Conservation (phyloP, 2,797 vertebrate species). For the Syngnathus acus region DNA sequence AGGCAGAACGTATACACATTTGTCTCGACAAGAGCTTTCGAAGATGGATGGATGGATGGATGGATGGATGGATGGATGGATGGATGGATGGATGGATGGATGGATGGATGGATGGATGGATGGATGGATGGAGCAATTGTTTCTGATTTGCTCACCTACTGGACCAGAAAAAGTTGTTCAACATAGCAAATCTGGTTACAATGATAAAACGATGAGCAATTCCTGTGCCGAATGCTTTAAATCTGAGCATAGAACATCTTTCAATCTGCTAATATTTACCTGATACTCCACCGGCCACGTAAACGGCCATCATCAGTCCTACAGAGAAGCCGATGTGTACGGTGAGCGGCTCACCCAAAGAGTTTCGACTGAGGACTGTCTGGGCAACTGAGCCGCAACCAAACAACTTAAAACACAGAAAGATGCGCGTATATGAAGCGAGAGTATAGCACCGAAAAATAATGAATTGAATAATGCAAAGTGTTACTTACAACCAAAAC, state of each 20-base stretch:
- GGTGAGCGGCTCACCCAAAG: conserved; percentile 73
- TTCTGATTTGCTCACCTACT: too few relatives aligned
- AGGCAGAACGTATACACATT: too few relatives aligned
- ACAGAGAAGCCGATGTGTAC: conserved; percentile 82
- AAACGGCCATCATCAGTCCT: conserved; percentile 82
- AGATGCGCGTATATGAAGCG: background rate
- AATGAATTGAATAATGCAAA: background rate
- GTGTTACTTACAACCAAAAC: conserved; percentile 85
- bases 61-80: too few relatives aligned
- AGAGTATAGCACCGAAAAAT: background rate
- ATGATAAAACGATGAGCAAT: background rate
- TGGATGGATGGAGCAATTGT: too few relatives aligned
- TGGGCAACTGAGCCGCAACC: conserved; percentile 87
- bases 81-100: too few relatives aligned
- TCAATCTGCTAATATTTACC: conserved; percentile 67
- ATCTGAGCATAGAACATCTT: background rate
- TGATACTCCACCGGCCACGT: conserved; percentile 84
- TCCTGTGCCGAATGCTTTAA: conserved; percentile 1
- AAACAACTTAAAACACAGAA: conserved; percentile 69
- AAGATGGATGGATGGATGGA: too few relatives aligned
- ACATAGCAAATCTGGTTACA: too few relatives aligned
- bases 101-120: too few relatives aligned
- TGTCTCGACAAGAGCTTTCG: too few relatives aligned
- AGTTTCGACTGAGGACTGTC: conserved; percentile 82
- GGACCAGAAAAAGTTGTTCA: too few relatives aligned